Base-by-base conservation (phyloP, 2,888 invertebrate species). In the Mechanitis messenoides region DNA sequence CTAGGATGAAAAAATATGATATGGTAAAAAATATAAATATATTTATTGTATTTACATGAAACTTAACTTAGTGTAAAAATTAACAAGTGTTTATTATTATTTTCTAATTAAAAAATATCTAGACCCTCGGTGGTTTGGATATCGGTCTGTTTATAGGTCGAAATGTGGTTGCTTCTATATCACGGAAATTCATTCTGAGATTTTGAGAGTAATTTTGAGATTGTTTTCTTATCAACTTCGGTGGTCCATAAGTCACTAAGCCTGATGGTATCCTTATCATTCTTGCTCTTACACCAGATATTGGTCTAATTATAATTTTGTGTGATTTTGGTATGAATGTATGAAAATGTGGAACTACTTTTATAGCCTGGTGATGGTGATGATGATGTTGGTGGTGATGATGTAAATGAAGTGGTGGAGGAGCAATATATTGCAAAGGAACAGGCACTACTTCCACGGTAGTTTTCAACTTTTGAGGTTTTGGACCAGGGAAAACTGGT, bases 401-500 rank as follows among this genome's bases (percentile, higher is more conserved):
- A 66, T 53, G 69, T 46, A 50, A 31, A 7, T 68, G 68, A n/a
- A 80, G 59, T 2, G 86, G 83, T 1, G 88, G 89, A 11, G 88
- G 90, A 20, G 85, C 82, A 11, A 90, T 88, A 61, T 89, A 90
- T 3, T 81, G 79, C 11, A 90, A 69, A 1, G 90, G 89, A 7
- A 87, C 87, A 5, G 83, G 84, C 12, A 86, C 85, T 0, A 90
- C 75, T 72, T 90, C 89, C 1, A 90, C 86, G 33, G 79, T 75
- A 3, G 90, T 89, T 68, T 78, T 87, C 33, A 85, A 65, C 59
- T 88, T 89, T 60, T 79, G 84, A 0, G 86, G 70, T 55, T 73
- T 63, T 0, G 72, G 71, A 33, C 56, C 61, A 45, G 69, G 71
- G 55, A 53, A 62, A 31, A 69, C 72, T 58, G 69, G 69, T 1